Evolutionary conservation across 1,140 invertebrate genomes (phyloP).

Genomic region (Tyrophagus putrescentiae): DNA sequence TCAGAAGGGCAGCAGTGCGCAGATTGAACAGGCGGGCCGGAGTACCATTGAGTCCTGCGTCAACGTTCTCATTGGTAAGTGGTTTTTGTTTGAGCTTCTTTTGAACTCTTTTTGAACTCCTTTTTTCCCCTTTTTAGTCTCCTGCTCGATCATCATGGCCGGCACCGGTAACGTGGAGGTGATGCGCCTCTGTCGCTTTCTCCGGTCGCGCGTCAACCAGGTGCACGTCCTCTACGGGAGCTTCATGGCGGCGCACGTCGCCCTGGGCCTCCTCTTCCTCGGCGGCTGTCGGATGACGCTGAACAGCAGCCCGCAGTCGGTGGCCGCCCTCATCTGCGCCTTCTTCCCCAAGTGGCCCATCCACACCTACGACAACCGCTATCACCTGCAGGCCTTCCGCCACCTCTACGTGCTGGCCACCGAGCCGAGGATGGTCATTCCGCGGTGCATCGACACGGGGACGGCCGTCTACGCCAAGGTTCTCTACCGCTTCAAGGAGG

Average conservation of each 20-base stretch:
- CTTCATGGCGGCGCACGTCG: constrained; percentile 85
- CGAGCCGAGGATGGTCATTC: constrained; percentile 69
- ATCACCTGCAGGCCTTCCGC: constrained; percentile 83
- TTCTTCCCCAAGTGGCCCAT: constrained; percentile 94
- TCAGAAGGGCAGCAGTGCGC: constrained; percentile 37
- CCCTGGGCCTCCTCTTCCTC: constrained; percentile 75
- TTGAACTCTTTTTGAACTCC: no score
- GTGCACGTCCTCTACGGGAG: constrained; percentile 63
- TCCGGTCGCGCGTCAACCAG: constrained; percentile 48
- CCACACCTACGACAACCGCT: constrained; percentile 86
- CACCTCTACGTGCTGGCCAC: constrained; percentile 87
- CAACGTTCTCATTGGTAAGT: constrained; percentile 45
- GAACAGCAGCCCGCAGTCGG: constrained; percentile 59
- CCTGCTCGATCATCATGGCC: constrained; percentile 74
- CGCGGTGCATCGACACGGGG: constrained; percentile 62
- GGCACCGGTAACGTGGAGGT: constrained; percentile 80
- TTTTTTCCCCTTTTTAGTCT: constrained; percentile 39
- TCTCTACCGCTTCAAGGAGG: constrained; percentile 42
- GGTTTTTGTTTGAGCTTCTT: no score
- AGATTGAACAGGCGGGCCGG: constrained; percentile 61
- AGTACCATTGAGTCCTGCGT: constrained; percentile 76
- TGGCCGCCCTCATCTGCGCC: constrained; percentile 74
- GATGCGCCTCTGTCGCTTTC: constrained; percentile 63
- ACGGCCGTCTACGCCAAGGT: constrained; percentile 64
- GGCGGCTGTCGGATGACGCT: constrained; percentile 71